Evolutionary conservation across 2,888 invertebrate genomes (phyloP).

Genomic region (Prosapia bicincta): DNA sequence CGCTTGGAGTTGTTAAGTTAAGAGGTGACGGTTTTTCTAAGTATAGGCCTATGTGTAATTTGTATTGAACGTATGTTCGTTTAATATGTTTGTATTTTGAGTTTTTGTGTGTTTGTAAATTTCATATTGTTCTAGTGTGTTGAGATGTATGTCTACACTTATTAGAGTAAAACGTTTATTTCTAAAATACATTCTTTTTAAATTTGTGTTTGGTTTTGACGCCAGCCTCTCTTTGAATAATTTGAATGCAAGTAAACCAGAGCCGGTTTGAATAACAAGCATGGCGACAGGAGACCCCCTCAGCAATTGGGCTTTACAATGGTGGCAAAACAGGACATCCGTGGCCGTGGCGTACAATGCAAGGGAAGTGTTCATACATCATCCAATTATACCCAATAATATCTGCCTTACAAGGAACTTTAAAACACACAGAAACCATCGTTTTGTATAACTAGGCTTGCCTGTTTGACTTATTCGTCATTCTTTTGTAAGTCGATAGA

Average conservation of each 20-base stretch:
- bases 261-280: background rate
- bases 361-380: slow-evolving; percentile 9
- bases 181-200: background rate
- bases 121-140: no score
- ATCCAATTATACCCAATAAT: background rate
- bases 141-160: no score
- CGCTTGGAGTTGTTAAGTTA: no score
- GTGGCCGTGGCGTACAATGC: slow-evolving; percentile 13
- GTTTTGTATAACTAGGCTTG: no score
- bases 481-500: no score
- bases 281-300: background rate
- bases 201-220: background rate
- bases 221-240: background rate
- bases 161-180: no score
- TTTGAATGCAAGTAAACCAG: background rate
- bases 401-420: background rate
- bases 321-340: slow-evolving; percentile 20
- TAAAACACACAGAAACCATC: background rate
- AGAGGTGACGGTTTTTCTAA: no score
- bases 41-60: no score
- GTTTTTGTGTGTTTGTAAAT: no score
- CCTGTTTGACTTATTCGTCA: no score
- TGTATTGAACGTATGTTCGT: no score
- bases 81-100: no score
- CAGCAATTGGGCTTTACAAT: background rate